A percentile compares a stretch with the other conserved stretches of the same genome.
These are phyloP conservation scores for Tringa solitaria DNA, from an alignment of 2,113 vertebrate species.

Conservation along the genomic window DNA sequence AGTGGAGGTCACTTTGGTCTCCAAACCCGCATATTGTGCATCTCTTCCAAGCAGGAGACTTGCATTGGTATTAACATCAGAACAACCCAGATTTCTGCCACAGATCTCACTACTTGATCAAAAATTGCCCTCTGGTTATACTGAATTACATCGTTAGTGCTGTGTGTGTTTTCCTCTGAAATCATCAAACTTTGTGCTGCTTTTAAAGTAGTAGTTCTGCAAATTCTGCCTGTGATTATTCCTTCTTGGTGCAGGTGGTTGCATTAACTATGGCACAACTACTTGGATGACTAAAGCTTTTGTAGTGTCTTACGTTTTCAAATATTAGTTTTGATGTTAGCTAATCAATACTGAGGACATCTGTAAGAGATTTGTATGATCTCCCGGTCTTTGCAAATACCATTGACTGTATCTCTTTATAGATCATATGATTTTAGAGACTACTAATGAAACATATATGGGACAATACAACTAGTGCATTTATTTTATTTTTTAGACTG, in stretches of 20 bases:
- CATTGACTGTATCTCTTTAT: not conserved
- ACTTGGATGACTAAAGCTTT: not conserved
- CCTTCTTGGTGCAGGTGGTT: not conserved
- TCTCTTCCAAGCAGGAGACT: not conserved
- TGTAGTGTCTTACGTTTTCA: not conserved
- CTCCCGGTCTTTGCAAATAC: not conserved
- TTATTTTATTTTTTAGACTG: not conserved
- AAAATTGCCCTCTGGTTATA: not conserved
- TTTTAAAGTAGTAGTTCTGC: not conserved
- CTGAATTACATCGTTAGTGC: not conserved
- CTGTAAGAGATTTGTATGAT: not conserved
- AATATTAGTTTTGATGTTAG: not conserved
- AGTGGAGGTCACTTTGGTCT: not conserved
- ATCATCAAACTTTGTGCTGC: not conserved
- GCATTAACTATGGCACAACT: not conserved
- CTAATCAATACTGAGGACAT: not conserved
- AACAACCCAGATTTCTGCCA: not conserved
- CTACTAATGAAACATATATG: not conserved
- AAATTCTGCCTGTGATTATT: not conserved
- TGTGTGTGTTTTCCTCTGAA: not conserved
- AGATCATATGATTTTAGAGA: not conserved
- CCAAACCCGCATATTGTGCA: not conserved
- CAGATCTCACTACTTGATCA: not conserved
- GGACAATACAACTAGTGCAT: not conserved
- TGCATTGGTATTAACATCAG: not conserved